Evolutionary conservation across 2,888 invertebrate genomes (phyloP).

Genomic region (Hybos culiciformis): DNA sequence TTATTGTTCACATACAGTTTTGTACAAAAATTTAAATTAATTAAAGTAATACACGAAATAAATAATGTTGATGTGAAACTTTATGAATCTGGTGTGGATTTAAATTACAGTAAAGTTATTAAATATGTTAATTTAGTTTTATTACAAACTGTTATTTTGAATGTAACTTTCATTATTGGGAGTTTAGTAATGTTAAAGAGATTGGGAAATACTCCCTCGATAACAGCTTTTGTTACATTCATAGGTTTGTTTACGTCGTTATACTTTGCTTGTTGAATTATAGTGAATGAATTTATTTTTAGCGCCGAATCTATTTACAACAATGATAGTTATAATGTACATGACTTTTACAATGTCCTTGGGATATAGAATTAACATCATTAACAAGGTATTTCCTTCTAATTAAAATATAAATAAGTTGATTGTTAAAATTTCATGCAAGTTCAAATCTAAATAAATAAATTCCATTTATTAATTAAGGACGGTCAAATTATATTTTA

Average conservation of each 20-base stretch:
- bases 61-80: slow-evolving; percentile 3
- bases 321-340: slow-evolving; percentile 20
- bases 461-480: too few relatives aligned
- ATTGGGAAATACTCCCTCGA: slow-evolving; percentile 10
- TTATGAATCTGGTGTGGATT: background rate
- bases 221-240: slow-evolving; percentile 17
- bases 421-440: too few relatives aligned
- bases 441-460: too few relatives aligned
- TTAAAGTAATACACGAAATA: background rate
- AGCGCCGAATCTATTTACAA: slow-evolving; percentile 24
- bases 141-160: slow-evolving; percentile 4
- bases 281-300: too few relatives aligned
- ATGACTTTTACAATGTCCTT: slow-evolving; percentile 19
- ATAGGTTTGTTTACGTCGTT: too few relatives aligned
- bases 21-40: background rate
- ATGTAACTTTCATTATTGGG: slow-evolving; percentile 13
- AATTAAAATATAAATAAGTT: slow-evolving; percentile 7
- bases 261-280: too few relatives aligned
- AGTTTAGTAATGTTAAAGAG: slow-evolving; percentile 14
- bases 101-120: slow-evolving; percentile 6
- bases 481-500: too few relatives aligned
- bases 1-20: slow-evolving; percentile 12
- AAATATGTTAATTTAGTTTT: slow-evolving; percentile 3
- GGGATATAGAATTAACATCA: slow-evolving; percentile 18
- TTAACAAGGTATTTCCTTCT: slow-evolving; percentile 29